These are phyloP conservation scores for Pipistrellus pipistrellus DNA, from an alignment of 2,797 vertebrate species.

Conservation along the genomic window DNA sequence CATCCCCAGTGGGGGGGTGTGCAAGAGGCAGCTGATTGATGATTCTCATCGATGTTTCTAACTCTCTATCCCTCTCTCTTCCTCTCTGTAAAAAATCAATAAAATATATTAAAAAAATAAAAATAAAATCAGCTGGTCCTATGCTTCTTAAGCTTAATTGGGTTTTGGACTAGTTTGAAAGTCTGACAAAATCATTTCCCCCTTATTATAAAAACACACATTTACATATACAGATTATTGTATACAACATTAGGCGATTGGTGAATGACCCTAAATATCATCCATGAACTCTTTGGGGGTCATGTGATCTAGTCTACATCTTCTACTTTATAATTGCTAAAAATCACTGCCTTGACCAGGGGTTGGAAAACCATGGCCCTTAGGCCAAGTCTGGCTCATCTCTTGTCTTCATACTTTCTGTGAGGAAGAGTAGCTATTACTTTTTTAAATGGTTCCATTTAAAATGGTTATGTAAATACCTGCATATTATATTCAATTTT, in stretches of 20 bases:
- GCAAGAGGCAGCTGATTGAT: no score
- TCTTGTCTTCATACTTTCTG: not conserved
- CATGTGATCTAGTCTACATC: no score
- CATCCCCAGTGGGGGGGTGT: no score
- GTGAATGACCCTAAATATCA: not conserved
- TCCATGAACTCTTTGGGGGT: not conserved
- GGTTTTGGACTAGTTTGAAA: not conserved
- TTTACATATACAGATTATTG: not conserved
- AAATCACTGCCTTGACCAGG: not conserved
- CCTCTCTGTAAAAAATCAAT: no score
- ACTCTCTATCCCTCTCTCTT: no score
- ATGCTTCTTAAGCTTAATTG: not conserved
- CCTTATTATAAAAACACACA: not conserved
- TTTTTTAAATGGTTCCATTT: conserved; percentile 14
- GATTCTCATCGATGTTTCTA: no score
- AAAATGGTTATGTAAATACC: not conserved
- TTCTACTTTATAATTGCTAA: not conserved
- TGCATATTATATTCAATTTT: not conserved
- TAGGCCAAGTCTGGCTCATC: not conserved
- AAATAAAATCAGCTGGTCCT: not conserved
- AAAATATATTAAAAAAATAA: no score
- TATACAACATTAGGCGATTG: not conserved
- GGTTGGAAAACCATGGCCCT: not conserved
- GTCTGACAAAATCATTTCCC: not conserved
- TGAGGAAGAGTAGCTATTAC: not conserved